A percentile compares a stretch with the other conserved stretches of the same genome.
Conservation (phyloP, 2,888 invertebrate species). For the Ferrisia virgata region DNA sequence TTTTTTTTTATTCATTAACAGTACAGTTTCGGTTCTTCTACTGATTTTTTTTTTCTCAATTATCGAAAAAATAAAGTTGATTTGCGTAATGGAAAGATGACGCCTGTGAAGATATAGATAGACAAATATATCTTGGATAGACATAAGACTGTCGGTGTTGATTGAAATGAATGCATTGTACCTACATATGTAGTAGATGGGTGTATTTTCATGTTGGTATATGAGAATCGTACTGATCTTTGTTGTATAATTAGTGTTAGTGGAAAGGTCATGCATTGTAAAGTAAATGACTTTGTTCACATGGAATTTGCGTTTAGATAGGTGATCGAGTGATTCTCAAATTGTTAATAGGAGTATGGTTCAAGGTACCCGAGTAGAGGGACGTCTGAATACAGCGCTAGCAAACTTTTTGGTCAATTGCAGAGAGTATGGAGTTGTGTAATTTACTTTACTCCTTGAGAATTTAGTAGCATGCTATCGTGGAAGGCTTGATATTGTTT, state of each 20-base stretch:
- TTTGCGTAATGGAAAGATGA: too few species aligned
- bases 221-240: conserved; percentile 1
- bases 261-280: conserved; percentile 23
- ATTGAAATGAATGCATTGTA: background rate
- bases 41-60: background rate
- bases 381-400: too few species aligned
- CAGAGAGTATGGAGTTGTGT: too few species aligned
- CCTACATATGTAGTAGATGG: background rate
- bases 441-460: too few species aligned
- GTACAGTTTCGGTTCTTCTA: background rate
- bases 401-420: too few species aligned
- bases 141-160: too few species aligned
- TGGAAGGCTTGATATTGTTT: too few species aligned
- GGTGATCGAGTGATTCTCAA: background rate
- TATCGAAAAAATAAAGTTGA: background rate
- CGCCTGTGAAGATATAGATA: too few species aligned
- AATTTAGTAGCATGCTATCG: too few species aligned
- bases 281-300: background rate
- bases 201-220: background rate
- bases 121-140: too few species aligned
- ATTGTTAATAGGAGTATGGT: background rate
- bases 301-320: background rate
- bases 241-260: conserved; percentile 12
- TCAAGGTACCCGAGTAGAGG: background rate
- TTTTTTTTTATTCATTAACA: background rate